Base-by-base conservation (phyloP, 1,140 invertebrate species). In the Rhyzopertha dominica region DNA sequence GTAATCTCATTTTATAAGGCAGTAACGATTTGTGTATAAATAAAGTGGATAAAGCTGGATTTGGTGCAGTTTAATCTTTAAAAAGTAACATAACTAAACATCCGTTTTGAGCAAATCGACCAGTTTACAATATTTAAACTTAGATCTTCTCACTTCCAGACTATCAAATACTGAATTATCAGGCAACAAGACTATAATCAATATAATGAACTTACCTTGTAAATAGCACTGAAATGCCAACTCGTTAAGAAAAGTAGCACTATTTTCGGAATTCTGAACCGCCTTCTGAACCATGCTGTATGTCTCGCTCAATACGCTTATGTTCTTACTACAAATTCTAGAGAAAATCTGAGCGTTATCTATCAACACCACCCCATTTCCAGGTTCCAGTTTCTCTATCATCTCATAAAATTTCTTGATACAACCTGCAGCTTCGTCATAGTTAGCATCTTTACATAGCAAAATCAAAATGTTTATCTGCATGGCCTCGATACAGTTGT, bases 191-290 rank as follows among this genome's bases (percentile, higher is more conserved):
- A n/a, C n/a, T n/a, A n/a, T n/a, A n/a, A n/a, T n/a, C n/a, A n/a
- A n/a, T n/a, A n/a, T n/a, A n/a, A n/a, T n/a, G 8, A 78, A 68
- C 61, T 84, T 85, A 2, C 78, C 78, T 64, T 84, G 75, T 10
- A 88, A 65, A 14, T 85, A 63, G 53, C 80, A 79, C 56, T 95
- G 79, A 66, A 86, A 81, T 0, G 89, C 94, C 4, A 94, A 70
- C 67, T 95, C 90, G 12, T 75, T 73, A 56, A 89, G 80, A 40
- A 85, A 74, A 53, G 73, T 73, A 14, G 83, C 79, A 4, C 82
- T 71, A 69, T 77, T 82, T 10, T 75, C 73, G 3, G 78, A 67
- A 58, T 84, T 80, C 56, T 86, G 80, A 10, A 84, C 75, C 7
- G 87, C 79, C 67, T 83, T 81, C 56, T 93, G 84, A 5, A 80